Conservation (phyloP, 2,113 vertebrate species). For the Sinocyclocheilus anshuiensis region DNA sequence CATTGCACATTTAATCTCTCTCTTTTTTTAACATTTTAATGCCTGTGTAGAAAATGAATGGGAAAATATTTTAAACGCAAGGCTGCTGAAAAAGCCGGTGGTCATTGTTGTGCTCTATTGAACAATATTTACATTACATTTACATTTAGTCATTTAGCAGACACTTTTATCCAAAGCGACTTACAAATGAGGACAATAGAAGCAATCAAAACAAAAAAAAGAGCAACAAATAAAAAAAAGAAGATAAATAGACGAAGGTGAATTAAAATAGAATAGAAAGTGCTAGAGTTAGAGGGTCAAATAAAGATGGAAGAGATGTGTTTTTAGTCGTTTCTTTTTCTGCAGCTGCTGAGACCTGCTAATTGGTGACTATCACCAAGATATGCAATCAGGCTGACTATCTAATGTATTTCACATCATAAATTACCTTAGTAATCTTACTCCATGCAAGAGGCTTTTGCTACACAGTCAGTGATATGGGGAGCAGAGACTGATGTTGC, state of each 20-base stretch:
- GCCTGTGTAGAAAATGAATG: background rate
- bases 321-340: background rate
- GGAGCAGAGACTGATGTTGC: background rate
- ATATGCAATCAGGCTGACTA: background rate
- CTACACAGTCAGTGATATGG: background rate
- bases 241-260: too few species aligned
- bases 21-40: background rate
- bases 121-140: slow-evolving; percentile 10
- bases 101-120: background rate
- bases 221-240: too few species aligned
- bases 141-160: too few species aligned
- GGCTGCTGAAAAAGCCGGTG: background rate
- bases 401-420: background rate
- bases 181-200: too few species aligned
- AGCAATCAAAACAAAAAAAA: too few species aligned
- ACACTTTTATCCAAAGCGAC: too few species aligned
- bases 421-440: background rate
- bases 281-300: too few species aligned
- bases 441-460: background rate
- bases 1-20: background rate
- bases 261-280: too few species aligned
- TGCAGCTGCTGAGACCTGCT: background rate
- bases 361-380: background rate
- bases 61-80: background rate
- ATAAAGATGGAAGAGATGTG: too few species aligned